Evolutionary conservation across 1,140 invertebrate species (phyloP).

Genomic region (Pristionchus pacificus): DNA sequence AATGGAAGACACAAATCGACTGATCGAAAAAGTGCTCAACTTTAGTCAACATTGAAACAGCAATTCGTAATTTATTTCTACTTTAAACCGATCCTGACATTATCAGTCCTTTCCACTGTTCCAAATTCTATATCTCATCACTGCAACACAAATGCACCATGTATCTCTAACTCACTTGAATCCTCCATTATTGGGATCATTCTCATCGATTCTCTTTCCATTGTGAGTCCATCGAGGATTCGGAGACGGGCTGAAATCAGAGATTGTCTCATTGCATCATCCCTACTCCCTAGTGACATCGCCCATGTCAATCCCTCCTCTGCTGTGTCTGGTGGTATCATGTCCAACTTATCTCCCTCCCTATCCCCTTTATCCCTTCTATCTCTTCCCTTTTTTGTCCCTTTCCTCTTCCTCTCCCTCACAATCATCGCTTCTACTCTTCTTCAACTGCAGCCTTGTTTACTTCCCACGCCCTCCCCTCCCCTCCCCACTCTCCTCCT

Average conservation of each 20-base stretch:
- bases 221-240: constrained; percentile 53
- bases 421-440: neutral
- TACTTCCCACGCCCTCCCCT: too few species aligned
- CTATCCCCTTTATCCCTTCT: neutral
- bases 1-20: too few species aligned
- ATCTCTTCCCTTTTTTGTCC: neutral
- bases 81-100: too few species aligned
- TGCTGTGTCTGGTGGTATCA: neutral
- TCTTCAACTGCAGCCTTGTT: too few species aligned
- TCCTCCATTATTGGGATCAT: constrained; percentile 44
- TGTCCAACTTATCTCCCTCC: too few species aligned
- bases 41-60: too few species aligned
- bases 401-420: constrained; percentile 1
- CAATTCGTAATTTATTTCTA: too few species aligned
- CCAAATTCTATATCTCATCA: too few species aligned
- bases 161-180: constrained; percentile 17
- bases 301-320: neutral
- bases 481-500: neutral
- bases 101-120: too few species aligned
- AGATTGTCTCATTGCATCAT: neutral
- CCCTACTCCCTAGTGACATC: neutral
- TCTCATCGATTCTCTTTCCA: constrained; percentile 45
- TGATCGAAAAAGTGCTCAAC: too few species aligned
- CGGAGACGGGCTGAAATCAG: constrained; percentile 50
- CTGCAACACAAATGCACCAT: too few species aligned